Evolutionary conservation across 2,888 invertebrate species (phyloP).

Genomic region (Poecilobothrus nobilitatus): DNA sequence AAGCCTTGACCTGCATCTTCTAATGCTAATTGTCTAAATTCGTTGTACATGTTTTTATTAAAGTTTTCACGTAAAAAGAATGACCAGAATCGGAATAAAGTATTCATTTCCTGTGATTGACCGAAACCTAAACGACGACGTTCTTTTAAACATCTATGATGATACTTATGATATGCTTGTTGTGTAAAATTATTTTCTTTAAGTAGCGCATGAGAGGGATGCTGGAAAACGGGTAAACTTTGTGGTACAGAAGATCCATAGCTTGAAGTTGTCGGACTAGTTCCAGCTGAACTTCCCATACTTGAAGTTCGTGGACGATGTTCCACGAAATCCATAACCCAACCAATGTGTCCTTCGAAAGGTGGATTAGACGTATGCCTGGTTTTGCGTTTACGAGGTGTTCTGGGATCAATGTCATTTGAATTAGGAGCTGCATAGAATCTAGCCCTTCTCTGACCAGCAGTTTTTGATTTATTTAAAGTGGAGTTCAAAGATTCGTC

Average conservation of each 20-base stretch:
- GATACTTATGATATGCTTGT: slow-evolving; percentile 94
- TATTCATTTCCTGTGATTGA: slow-evolving; percentile 98
- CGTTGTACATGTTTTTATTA: slow-evolving; percentile 95
- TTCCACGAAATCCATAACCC: slow-evolving; percentile 90
- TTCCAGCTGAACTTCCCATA: slow-evolving; percentile 72
- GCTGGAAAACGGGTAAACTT: slow-evolving; percentile 84
- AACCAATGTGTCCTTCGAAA: slow-evolving; percentile 90
- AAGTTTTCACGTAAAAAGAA: slow-evolving; percentile 98
- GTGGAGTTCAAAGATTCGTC: slow-evolving; percentile 33
- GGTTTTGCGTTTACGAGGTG: slow-evolving; percentile 78
- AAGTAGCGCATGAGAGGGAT: slow-evolving; percentile 89
- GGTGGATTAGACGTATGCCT: slow-evolving; percentile 90
- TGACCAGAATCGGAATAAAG: slow-evolving; percentile 98
- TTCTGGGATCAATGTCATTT: slow-evolving; percentile 51
- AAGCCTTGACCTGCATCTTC: slow-evolving; percentile 89
- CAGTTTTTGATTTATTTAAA: slow-evolving; percentile 19
- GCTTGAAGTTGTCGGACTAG: slow-evolving; percentile 65
- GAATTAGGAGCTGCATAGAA: slow-evolving; percentile 95
- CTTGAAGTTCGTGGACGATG: slow-evolving; percentile 72
- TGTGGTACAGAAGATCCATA: slow-evolving; percentile 72
- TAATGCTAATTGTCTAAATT: slow-evolving; percentile 81
- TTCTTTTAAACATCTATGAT: slow-evolving; percentile 81
- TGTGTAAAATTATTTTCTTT: slow-evolving; percentile 97
- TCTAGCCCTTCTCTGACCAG: slow-evolving; percentile 53
- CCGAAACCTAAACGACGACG: slow-evolving; percentile 88